Base-by-base conservation (phyloP, 2,797 vertebrate species). In the Danio jaintianensis region DNA sequence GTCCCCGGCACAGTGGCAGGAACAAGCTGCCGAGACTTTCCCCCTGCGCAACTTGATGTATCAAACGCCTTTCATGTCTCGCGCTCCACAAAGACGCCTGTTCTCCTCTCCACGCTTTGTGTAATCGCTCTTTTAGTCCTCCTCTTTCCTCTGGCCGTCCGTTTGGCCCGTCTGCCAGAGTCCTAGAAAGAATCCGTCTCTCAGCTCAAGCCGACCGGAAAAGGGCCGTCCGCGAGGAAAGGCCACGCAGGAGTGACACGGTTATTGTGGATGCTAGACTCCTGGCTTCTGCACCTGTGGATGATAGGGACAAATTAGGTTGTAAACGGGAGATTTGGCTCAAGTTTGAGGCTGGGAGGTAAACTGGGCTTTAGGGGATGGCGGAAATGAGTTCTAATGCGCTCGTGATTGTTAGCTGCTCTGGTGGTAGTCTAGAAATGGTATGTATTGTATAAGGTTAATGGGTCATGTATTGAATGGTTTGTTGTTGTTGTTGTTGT, bases 51-150 rank as follows among this genome's bases (percentile, higher is more conserved):
- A 62, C 50, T 76, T 79, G 75, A 82, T 81, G 75, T 82, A 83
- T 86, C 78, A 62, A 82, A 82, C 42, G 47, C 68, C 80, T 85
- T 86, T 86, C 79, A 82, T 86, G 83, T 86, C 76, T 71, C 58
- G 52, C 74, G 38, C 71, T 63, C 40, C 63, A 75, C 83, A 84
- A 84, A 82, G 82, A 59, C 75, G 67, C 61, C 61, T 53, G 77
- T 82, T 80, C 68, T 61, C 56, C 53, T 79, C 53, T 72, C 53
- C 58, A 20, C 43, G 80, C 73, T 82, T 72, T 69, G 76, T 85
- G 72, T 78, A 77, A 84, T 75, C 73, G 70, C 79, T 83, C 71
- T 75, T 68, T 68, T 73, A 64, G 48, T 72, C 59, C 22, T 78
- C 64, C 52, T 59, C 70, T 83, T 29, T 81, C 70, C 82, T 67